phyloP scores from a whole-genome alignment of 2,888 invertebrate genomes.

The Sipha maydis region DNA sequence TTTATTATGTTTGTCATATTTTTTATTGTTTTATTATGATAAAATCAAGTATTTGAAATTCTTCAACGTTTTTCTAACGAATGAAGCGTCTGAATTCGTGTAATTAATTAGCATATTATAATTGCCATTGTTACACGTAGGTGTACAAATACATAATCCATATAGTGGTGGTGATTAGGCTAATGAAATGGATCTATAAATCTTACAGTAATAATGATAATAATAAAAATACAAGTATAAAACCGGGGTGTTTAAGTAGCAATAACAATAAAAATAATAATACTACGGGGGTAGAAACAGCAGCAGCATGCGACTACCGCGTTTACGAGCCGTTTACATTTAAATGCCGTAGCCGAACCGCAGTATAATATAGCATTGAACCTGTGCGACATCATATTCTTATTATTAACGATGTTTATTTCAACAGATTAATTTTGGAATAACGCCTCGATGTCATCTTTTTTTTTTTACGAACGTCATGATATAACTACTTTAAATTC shows the following conservation, averaged over 20 bases:
- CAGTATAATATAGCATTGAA: constrained; percentile 4
- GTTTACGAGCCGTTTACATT: constrained; percentile 51
- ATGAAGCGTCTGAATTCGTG: neutral
- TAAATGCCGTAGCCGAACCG: constrained; percentile 33
- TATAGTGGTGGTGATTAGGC: neutral
- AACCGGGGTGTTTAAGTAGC: constrained; percentile 51
- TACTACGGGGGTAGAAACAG: constrained; percentile 20
- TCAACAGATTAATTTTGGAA: constrained; percentile 27
- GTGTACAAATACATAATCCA: neutral
- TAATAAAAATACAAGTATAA: constrained; percentile 29
- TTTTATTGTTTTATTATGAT: constrained; percentile 34
- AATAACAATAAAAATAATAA: constrained; percentile 56
- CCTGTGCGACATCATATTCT: neutral
- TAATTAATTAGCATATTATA: constrained; percentile 29
- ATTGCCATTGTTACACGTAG: neutral
- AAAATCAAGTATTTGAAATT: constrained; percentile 15
- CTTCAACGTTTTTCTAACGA: neutral
- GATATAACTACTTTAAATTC: neutral
- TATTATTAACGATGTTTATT: constrained; percentile 33
- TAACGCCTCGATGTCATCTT: neutral
- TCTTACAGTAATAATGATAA: constrained; percentile 19
- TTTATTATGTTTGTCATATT: constrained; percentile 33
- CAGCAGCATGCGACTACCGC: neutral
- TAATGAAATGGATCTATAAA: constrained; percentile 40
- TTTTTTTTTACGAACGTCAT: neutral